Evolutionary conservation across 2,888 invertebrate species (phyloP).

Genomic region (Romanomermis culicivorax): DNA sequence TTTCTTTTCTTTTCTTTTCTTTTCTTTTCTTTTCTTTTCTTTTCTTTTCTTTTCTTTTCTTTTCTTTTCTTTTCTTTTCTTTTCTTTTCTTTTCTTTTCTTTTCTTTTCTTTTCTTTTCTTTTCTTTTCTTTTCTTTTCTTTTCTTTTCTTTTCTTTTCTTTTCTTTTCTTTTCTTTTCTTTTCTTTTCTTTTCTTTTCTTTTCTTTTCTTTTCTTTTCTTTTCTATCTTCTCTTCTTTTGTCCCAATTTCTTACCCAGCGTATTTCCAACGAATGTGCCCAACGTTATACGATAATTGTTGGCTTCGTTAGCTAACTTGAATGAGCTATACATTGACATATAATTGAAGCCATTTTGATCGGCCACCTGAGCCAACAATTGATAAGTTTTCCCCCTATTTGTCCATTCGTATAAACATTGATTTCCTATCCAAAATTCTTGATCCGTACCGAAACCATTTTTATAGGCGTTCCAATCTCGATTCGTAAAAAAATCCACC

Average conservation of each 20-base stretch:
- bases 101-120: no score
- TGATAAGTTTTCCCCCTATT: neutral
- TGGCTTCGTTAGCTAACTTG: conserved; percentile 1
- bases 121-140: no score
- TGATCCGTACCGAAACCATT: conserved; percentile 4
- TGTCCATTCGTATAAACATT: conserved; percentile 3
- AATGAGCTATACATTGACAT: neutral
- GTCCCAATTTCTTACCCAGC: neutral
- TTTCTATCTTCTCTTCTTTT: no score
- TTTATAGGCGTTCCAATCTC: conserved; percentile 6
- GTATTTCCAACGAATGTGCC: neutral
- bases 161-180: no score
- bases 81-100: no score
- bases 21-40: no score
- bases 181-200: no score
- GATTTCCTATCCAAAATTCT: conserved; percentile 8
- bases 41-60: no score
- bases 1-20: no score
- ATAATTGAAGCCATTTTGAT: neutral
- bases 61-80: no score
- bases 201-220: no score
- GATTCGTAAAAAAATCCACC: conserved; percentile 6
- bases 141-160: no score
- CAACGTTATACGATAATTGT: conserved; percentile 1
- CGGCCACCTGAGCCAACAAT: neutral